Percentiles rank a stretch among this genome's conserved stretches.
Conservation (phyloP, 2,113 vertebrate species). For the Calyptommatus sinebrachiatus region DNA sequence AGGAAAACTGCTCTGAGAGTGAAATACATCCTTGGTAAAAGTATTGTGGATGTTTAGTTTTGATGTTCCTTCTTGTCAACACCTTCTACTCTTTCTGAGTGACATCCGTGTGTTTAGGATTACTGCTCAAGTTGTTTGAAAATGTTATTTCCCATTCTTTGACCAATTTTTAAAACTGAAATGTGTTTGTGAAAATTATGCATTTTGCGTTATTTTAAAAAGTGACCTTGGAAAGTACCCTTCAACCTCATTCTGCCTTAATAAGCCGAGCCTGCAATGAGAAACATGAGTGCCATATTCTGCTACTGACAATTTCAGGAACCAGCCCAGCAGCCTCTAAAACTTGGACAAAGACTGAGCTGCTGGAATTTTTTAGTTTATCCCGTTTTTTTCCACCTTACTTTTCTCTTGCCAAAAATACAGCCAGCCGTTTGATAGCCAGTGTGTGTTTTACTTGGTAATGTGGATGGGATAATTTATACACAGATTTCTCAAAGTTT, state of each 20-base stretch:
- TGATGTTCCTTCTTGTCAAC: not conserved
- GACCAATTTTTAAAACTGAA: not conserved
- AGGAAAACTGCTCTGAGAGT: not conserved
- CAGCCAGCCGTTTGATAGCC: not conserved
- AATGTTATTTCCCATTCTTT: not conserved
- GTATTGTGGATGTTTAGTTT: not conserved
- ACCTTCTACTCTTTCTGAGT: not conserved
- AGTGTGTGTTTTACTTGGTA: conserved; percentile 50
- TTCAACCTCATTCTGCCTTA: not conserved
- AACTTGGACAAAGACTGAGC: conserved; percentile 48
- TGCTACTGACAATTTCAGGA: conserved; percentile 38
- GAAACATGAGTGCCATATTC: not conserved
- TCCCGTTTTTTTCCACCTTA: not conserved
- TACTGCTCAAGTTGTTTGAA: not conserved
- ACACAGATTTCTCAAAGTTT: conserved; percentile 54
- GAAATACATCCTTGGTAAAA: not conserved
- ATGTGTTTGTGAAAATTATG: not conserved
- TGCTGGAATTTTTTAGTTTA: conserved; percentile 50
- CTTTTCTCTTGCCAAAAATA: not conserved
- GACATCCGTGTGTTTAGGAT: not conserved
- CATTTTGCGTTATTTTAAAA: not conserved
- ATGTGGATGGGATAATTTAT: conserved; percentile 54
- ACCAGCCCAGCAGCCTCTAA: conserved; percentile 31
- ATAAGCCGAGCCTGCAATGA: not conserved
- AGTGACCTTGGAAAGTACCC: not conserved